A percentile compares a stretch with the other conserved stretches of the same genome.
Evolutionary conservation across 2,888 invertebrate species (phyloP).

Genomic region (Heliconius ethilla): DNA sequence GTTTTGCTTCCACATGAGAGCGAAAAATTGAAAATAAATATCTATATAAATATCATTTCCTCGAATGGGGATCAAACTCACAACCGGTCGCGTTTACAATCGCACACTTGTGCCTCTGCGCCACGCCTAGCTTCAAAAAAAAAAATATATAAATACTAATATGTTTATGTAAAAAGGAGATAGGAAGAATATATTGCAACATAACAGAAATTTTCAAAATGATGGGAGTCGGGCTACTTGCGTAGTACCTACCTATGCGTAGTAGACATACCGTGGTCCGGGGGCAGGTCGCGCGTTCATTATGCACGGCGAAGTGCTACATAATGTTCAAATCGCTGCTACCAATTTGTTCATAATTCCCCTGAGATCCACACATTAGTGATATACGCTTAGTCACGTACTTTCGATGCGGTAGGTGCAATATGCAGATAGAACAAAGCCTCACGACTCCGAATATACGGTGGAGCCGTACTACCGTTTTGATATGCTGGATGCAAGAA

Average conservation of each 20-base stretch:
- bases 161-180: too few relatives aligned
- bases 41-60: too few relatives aligned
- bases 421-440: constrained; percentile 40
- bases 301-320: constrained; percentile 39
- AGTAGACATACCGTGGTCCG: constrained; percentile 3
- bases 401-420: constrained; percentile 35
- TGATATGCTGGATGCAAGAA: constrained; percentile 4
- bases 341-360: constrained; percentile 45
- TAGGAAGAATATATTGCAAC: neutral
- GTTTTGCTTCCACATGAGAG: too few relatives aligned
- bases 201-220: neutral
- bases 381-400: constrained; percentile 43
- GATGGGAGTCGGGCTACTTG: too few relatives aligned
- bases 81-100: too few relatives aligned
- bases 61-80: too few relatives aligned
- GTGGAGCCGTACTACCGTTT: neutral
- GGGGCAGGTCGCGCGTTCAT: constrained; percentile 37
- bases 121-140: too few relatives aligned
- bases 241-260: neutral
- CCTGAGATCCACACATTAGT: constrained; percentile 43
- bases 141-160: too few relatives aligned
- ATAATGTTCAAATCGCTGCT: constrained; percentile 41
- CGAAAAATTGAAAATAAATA: too few relatives aligned
- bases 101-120: too few relatives aligned
- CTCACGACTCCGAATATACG: constrained; percentile 11